Base-by-base conservation (phyloP, 2,797 vertebrate genomes). In the Macropus fuliginosus region DNA sequence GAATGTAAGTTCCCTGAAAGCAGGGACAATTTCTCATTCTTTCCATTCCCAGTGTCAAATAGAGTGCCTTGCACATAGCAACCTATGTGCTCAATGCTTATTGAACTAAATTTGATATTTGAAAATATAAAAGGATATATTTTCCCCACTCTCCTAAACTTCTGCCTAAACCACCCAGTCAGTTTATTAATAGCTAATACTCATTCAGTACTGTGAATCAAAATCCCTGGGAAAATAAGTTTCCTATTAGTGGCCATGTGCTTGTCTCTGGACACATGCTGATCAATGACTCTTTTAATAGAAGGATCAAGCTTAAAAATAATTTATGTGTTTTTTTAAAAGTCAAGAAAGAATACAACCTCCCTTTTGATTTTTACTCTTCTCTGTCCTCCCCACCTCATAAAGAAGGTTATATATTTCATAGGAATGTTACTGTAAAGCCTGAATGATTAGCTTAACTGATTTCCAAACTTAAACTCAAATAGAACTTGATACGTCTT, bases 181-280 rank as follows among this genome's bases (percentile, higher is more conserved):
- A 87, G 24, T 40, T 14, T 54, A 91, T 92, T 8, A 94, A 59
- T 55, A 93, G 27, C 4, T 93, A 50, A 1, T 93, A 89, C 87
- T 96, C 55, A 62, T 93, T 95, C 87, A 95, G 89, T 59, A 14
- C 56, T 40, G 4, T 91, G 54, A 56, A 91, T 93, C 90, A 54
- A 55, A 1, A 93, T 40, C 91, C 12, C 55, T 92, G 59, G 62
- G 27, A 92, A 96, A 95, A 54, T 89, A 91, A 16, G 40, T 54
- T 93, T 93, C n/a, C 27, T 57, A 6, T 66, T 93, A 10, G 91
- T 81, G 55, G 59, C 91, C 89, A 74, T 66, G 31, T 5, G n/a
- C 74, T 93, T 93, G 56, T 66, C 34, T 1, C 13, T 40, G 90
- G 16, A 3, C 55, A 93, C 21, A 59, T 92, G 57, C 31, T 93